Conservation (phyloP, 2,113 vertebrate genomes). For the Daubentonia madagascariensis region DNA sequence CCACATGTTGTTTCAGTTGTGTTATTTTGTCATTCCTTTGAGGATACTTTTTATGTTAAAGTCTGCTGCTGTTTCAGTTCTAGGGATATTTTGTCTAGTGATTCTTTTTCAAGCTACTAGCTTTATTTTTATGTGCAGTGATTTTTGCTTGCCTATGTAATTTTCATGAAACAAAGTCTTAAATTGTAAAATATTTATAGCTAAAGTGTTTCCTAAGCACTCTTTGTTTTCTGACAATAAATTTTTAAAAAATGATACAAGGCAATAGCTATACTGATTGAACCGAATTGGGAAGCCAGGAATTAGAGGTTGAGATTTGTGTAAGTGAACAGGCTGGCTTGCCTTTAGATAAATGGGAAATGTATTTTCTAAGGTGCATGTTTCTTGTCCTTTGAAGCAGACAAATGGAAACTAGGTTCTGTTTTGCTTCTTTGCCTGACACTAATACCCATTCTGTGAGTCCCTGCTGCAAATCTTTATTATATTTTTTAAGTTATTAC, state of each 20-base stretch:
- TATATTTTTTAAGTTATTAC: not conserved
- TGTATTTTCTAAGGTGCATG: not conserved
- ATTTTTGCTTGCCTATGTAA: conserved; percentile 13
- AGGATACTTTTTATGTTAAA: not conserved
- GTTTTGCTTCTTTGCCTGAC: not conserved
- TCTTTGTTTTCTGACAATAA: not conserved
- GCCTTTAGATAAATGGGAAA: not conserved
- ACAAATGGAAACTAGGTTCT: not conserved
- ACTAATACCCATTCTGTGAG: not conserved
- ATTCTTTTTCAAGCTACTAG: not conserved
- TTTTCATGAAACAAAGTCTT: conserved; percentile 6
- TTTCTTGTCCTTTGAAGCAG: not conserved
- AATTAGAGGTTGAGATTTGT: not conserved
- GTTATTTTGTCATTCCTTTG: not conserved
- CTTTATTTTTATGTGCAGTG: not conserved
- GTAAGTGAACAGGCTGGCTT: not conserved
- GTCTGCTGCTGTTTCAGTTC: not conserved
- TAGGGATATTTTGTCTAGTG: not conserved
- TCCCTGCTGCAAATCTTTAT: not conserved
- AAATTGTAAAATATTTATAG: not conserved
- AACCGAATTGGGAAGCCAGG: not conserved
- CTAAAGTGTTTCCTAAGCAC: not conserved
- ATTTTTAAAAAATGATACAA: not conserved
- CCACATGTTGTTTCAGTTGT: not conserved
- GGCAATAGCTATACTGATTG: not conserved